Evolutionary conservation across 2,888 invertebrate genomes (phyloP).

Genomic region (Ernsta delagoae): DNA sequence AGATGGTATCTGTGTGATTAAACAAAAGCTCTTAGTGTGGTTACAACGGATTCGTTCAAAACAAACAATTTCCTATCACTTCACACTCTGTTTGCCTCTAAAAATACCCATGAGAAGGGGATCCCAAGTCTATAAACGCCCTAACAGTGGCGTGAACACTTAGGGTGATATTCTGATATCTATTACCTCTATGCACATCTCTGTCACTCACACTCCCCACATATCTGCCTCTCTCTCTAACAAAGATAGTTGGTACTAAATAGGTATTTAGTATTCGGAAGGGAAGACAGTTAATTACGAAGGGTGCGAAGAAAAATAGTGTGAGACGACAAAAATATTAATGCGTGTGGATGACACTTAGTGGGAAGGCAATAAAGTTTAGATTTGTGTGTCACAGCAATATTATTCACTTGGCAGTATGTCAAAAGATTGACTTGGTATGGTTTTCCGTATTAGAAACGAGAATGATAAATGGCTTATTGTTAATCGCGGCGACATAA

Average conservation of each 20-base stretch:
- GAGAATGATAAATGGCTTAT: constrained; percentile 30
- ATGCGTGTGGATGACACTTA: constrained; percentile 38
- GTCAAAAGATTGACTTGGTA: constrained; percentile 41
- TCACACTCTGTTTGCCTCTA: constrained; percentile 65
- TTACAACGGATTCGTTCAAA: constrained; percentile 44
- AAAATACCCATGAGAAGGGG: constrained; percentile 60
- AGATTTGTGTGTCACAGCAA: constrained; percentile 45
- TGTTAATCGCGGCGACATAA: constrained; percentile 34
- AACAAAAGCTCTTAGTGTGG: constrained; percentile 22
- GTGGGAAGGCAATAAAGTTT: constrained; percentile 39
- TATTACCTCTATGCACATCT: constrained; percentile 54
- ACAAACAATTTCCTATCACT: constrained; percentile 70
- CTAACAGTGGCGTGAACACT: constrained; percentile 61
- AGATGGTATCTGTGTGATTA: too few relatives aligned
- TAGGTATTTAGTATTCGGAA: constrained; percentile 84
- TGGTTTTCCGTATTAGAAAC: constrained; percentile 35
- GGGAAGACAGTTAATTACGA: constrained; percentile 80
- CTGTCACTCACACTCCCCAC: constrained; percentile 49
- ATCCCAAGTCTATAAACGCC: constrained; percentile 59
- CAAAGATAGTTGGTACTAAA: constrained; percentile 74
- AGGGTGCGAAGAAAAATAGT: constrained; percentile 76
- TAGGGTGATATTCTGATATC: constrained; percentile 58
- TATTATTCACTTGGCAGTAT: constrained; percentile 35
- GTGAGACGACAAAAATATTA: constrained; percentile 38
- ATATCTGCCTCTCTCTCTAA: constrained; percentile 51